These are phyloP conservation scores for Amphilophus citrinellus DNA, from an alignment of 2,113 vertebrate genomes.

Conservation along the genomic window DNA sequence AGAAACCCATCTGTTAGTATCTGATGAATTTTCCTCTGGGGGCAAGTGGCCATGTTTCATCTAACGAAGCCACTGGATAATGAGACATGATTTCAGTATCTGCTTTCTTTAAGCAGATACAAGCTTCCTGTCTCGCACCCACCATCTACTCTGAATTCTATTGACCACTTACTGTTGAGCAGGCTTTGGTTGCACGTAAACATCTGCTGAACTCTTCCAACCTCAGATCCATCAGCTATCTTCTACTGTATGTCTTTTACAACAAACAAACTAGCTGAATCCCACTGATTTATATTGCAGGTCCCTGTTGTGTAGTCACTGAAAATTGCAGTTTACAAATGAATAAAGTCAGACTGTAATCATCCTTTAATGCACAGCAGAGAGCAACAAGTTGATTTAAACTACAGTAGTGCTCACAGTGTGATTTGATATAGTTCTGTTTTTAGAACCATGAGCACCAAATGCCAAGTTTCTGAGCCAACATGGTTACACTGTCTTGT, in stretches of 20 bases:
- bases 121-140: no score
- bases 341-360: not conserved
- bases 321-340: not conserved
- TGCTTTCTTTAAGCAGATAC: no score
- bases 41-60: no score
- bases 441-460: not conserved
- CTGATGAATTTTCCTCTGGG: no score
- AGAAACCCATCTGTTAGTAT: no score
- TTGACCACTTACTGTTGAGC: no score
- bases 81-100: no score
- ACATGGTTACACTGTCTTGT: not conserved
- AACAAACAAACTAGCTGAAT: not conserved
- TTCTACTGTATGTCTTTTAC: not conserved
- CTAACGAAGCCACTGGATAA: no score
- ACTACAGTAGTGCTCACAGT: not conserved
- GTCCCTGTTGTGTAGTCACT: not conserved
- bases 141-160: no score
- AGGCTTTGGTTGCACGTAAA: not conserved
- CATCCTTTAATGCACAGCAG: not conserved
- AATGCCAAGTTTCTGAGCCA: not conserved
- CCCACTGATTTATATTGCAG: not conserved
- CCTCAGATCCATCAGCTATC: not conserved
- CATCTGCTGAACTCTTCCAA: not conserved
- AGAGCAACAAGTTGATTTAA: not conserved
- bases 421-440: fast-evolving